Evolutionary conservation across 2,888 invertebrate genomes (phyloP).

Genomic region (Zygaena filipendulae): DNA sequence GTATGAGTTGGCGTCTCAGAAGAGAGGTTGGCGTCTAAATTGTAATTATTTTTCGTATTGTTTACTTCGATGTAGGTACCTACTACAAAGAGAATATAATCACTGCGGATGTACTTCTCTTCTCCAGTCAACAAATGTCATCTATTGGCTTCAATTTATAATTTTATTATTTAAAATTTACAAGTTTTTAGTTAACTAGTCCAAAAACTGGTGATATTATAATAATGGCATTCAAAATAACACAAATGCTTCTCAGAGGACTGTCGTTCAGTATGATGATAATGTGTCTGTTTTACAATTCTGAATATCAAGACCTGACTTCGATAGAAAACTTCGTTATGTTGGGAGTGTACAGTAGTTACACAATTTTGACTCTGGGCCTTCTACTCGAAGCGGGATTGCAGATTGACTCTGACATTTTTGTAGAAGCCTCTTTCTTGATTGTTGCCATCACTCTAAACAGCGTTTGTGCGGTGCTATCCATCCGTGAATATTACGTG

Average conservation of each 20-base stretch:
- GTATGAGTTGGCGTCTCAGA: no score
- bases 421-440: slow-evolving; percentile 24
- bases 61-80: no score
- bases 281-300: slow-evolving; percentile 26
- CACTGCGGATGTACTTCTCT: no score
- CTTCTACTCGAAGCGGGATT: slow-evolving; percentile 34
- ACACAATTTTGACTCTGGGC: slow-evolving; percentile 27
- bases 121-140: not conserved
- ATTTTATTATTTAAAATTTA: no score
- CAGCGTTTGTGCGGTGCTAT: slow-evolving; percentile 19
- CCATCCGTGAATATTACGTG: slow-evolving; percentile 25
- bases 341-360: slow-evolving; percentile 33
- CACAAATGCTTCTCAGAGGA: slow-evolving; percentile 34
- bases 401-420: slow-evolving; percentile 19
- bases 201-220: no score
- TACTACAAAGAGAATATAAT: no score
- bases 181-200: no score
- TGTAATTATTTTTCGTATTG: no score
- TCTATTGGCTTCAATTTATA: no score
- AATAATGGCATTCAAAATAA: slow-evolving; percentile 25
- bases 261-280: slow-evolving; percentile 24
- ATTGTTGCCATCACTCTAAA: slow-evolving; percentile 23
- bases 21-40: no score
- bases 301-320: slow-evolving; percentile 24
- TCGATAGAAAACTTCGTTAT: slow-evolving; percentile 25